A percentile compares a stretch with the other conserved stretches of the same genome.
These are phyloP conservation scores for Metridium senile DNA, from an alignment of 92 coral and sea anemone genomes.

Conservation along the genomic window DNA sequence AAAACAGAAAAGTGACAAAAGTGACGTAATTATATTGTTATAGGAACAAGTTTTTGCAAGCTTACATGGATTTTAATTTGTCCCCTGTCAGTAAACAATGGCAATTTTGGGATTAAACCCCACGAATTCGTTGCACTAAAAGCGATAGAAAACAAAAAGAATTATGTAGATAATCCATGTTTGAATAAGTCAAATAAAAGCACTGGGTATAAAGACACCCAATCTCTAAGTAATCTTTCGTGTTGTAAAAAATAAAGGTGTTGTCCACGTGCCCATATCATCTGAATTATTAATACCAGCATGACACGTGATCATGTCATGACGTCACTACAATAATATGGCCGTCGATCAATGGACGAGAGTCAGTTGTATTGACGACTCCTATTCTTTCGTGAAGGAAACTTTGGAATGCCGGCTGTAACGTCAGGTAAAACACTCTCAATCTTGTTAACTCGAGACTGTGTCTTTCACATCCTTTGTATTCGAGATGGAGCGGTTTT, in stretches of 20 bases:
- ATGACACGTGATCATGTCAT: slow-evolving; percentile 41
- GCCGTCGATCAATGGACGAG: slow-evolving; percentile 54
- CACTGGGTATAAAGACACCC: neutral
- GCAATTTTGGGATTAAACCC: neutral
- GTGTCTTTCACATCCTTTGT: neutral
- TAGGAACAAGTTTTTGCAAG: neutral
- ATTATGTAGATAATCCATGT: neutral
- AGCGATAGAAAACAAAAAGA: neutral
- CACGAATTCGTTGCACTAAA: neutral
- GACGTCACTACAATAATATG: slow-evolving; percentile 75
- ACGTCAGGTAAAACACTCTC: slow-evolving; percentile 87
- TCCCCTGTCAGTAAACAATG: slow-evolving; percentile 17
- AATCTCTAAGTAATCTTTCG: neutral
- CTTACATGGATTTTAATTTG: slow-evolving; percentile 20
- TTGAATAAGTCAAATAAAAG: neutral
- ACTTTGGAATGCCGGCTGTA: slow-evolving; percentile 99
- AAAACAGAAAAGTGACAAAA: neutral
- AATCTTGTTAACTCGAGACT: slow-evolving; percentile 11
- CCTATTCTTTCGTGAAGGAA: slow-evolving; percentile 44
- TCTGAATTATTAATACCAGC: slow-evolving; percentile 20
- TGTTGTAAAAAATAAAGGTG: slow-evolving; percentile 1
- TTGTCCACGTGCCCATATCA: slow-evolving; percentile 20
- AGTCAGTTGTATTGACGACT: slow-evolving; percentile 55
- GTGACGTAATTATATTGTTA: neutral
- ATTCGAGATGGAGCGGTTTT: neutral